Evolutionary conservation across 2,797 vertebrate species (phyloP).

Genomic region (Hylomyscus alleni): DNA sequence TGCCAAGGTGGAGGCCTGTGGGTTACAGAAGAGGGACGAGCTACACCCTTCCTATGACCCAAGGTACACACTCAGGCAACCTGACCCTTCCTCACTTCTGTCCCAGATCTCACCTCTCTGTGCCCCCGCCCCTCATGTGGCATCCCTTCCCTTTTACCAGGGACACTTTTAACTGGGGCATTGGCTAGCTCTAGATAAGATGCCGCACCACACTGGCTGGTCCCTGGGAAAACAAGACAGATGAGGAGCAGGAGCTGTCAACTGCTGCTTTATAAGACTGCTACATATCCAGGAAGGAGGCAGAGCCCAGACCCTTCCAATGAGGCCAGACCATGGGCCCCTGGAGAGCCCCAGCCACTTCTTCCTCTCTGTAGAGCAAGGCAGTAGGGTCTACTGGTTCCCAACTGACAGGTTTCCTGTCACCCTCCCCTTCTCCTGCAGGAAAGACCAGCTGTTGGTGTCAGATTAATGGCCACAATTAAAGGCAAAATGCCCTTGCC

Average conservation of each 20-base stretch:
- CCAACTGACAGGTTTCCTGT: slow-evolving; percentile 51
- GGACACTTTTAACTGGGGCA: not conserved
- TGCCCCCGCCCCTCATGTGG: not conserved
- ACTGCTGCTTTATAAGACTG: not conserved
- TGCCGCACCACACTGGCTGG: not conserved
- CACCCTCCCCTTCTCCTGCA: not conserved
- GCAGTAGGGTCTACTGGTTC: not conserved
- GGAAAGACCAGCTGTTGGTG: slow-evolving; percentile 65
- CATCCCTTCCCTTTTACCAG: not conserved
- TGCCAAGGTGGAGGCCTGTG: not conserved
- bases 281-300: not conserved
- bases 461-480: slow-evolving; percentile 79
- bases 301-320: not conserved
- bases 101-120: not conserved
- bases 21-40: not conserved
- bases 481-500: slow-evolving; percentile 76
- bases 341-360: not conserved
- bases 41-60: no score
- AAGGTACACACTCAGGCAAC: accelerated
- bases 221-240: not conserved
- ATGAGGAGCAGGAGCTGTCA: not conserved
- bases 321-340: not conserved
- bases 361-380: not conserved
- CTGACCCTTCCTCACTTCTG: not conserved
- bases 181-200: not conserved